Evolutionary conservation across 2,888 invertebrate species (phyloP), one percentile per base, ranked within the genome.

Genomic region (Acholoe squamosa): DNA sequence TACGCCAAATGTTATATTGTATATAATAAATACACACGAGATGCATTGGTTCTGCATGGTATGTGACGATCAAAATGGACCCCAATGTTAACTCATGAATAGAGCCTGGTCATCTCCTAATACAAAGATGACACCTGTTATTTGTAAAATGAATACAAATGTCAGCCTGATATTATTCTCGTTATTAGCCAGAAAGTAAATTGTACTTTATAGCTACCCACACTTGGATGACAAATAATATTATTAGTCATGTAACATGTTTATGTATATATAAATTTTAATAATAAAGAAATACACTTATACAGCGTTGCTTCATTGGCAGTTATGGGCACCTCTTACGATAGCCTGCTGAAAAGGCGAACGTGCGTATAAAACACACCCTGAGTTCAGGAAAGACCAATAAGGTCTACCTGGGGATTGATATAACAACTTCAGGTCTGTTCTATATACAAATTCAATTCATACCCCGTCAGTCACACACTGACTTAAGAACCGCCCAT

Each of bases 221-320:
- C 33, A 19, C 33, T 80, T 43, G 43, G 80, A 33, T 22, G 80
- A 80, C 31, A 71, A 10, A 80, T 80, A 33, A 19, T 43, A 43
- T 80, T 80, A 43, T 33, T 77, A 80, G 80, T 80, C 80, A 80
- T 80, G 80, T 80, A 80, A 80, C 43, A 80, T 80, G 80, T 80
- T 33, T 34, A 80, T 80, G 80, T 80, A 80, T 80, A 80, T 80
- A n/a, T n/a, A 80, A 34, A 80, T 34, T 80, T 80, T 80, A 80
- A 34, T 80, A 80, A 80, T 80, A 80, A 80, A 80, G 34, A 19
- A 80, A 43, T 80, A 80, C 43, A 80, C 34, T 76, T 31, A 61
- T 61, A 19, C 28, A n/a, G 61, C 61, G 61, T 61, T 61, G n/a
- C n/a, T 61, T n/a, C 5, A 19, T 10, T 61, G 19, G 61, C 43